Conservation (phyloP, 2,113 vertebrate species). For the Alligator sinensis region DNA sequence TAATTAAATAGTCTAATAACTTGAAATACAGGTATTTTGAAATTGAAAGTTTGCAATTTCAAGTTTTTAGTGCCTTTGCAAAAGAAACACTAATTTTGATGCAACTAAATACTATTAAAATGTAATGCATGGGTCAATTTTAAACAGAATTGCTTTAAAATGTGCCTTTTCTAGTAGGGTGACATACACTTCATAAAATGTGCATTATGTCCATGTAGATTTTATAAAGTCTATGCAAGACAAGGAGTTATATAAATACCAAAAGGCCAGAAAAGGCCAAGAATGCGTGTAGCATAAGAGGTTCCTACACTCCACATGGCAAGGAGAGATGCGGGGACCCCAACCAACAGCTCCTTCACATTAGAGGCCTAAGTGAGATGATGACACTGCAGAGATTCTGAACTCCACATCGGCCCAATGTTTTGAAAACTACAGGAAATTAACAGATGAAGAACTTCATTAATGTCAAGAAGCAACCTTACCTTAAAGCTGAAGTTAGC, state of each 20-base stretch:
- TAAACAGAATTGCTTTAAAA: not conserved
- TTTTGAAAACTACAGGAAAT: not conserved
- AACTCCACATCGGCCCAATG: not conserved
- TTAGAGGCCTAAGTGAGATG: not conserved
- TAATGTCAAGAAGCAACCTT: not conserved
- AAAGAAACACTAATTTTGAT: not conserved
- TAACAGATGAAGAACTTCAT: not conserved
- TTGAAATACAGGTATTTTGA: not conserved
- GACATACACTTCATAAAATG: not conserved
- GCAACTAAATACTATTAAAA: not conserved
- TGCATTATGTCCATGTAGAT: not conserved
- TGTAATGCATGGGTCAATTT: not conserved
- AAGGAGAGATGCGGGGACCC: not conserved
- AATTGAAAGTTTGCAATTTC: not conserved
- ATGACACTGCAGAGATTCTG: not conserved
- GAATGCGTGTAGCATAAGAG: not conserved
- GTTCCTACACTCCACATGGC: not conserved
- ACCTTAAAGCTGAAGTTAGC: not conserved
- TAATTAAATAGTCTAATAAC: not conserved
- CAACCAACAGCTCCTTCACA: not conserved
- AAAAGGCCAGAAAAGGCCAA: not conserved
- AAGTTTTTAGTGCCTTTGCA: not conserved
- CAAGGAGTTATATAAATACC: not conserved
- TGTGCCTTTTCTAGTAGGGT: not conserved
- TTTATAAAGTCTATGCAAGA: not conserved